These are phyloP conservation scores for Gadus chalcogrammus DNA, from an alignment of 2,113 vertebrate species.

Conservation along the genomic window DNA sequence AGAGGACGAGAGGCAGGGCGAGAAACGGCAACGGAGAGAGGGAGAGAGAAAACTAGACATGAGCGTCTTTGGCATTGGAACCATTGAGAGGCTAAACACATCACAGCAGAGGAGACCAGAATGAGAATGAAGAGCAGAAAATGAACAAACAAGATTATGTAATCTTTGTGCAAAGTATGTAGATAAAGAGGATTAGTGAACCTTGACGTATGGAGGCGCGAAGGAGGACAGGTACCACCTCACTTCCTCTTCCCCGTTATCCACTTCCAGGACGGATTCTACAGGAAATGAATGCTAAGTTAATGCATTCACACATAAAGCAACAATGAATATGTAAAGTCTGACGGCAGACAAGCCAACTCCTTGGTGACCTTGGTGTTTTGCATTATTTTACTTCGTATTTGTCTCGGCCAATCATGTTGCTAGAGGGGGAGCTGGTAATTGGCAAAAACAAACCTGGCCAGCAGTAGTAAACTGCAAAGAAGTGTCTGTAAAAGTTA, in stretches of 20 bases:
- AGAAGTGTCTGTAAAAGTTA: too few relatives aligned
- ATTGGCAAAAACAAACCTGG: too few relatives aligned
- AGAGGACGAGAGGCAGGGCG: constrained; percentile 10
- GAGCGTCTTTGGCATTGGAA: too few relatives aligned
- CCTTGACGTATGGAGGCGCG: constrained; percentile 92
- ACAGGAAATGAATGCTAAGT: constrained; percentile 15
- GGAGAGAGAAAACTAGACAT: too few relatives aligned
- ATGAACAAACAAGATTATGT: background rate
- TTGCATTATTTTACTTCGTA: too few relatives aligned
- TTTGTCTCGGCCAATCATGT: too few relatives aligned
- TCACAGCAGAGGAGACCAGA: too few relatives aligned
- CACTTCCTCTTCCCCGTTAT: constrained; percentile 79
- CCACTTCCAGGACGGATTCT: constrained; percentile 82
- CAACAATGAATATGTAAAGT: too few relatives aligned
- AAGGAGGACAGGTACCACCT: constrained; percentile 91
- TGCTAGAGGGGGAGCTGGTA: too few relatives aligned
- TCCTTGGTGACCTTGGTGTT: too few relatives aligned
- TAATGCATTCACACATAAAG: background rate
- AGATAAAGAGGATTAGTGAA: constrained; percentile 36
- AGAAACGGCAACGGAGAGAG: too few relatives aligned
- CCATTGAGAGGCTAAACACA: constrained; percentile 1
- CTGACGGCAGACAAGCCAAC: background rate
- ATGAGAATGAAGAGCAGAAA: background rate
- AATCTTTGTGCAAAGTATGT: background rate
- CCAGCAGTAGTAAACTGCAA: too few relatives aligned